Percentiles rank a stretch among this genome's conserved stretches.
Evolutionary conservation across 2,888 invertebrate species (phyloP).

Genomic region (Acanthococcus lagerstroemiae): DNA sequence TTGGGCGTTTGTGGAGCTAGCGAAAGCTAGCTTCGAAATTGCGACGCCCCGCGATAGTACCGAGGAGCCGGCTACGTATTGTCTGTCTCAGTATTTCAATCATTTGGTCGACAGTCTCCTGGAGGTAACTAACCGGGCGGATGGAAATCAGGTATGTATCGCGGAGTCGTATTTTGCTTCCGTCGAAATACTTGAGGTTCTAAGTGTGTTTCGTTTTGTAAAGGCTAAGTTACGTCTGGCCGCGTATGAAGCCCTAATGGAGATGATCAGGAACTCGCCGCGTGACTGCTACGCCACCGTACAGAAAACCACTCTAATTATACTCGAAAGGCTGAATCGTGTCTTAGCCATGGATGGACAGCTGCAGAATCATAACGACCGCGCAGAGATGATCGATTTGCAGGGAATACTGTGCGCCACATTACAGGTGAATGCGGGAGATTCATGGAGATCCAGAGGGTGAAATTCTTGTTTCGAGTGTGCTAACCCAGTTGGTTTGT

Average conservation of each 20-base stretch:
- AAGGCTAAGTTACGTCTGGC: constrained; percentile 87
- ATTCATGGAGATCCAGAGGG: constrained; percentile 25
- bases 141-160: constrained; percentile 56
- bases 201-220: constrained; percentile 1
- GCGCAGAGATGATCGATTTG: constrained; percentile 88
- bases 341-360: constrained; percentile 90
- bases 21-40: constrained; percentile 91
- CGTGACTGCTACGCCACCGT: constrained; percentile 92
- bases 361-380: constrained; percentile 72
- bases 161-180: background rate
- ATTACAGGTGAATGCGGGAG: too few relatives aligned
- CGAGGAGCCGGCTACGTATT: constrained; percentile 81
- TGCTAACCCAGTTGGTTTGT: background rate
- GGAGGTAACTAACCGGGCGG: constrained; percentile 87
- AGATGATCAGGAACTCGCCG: constrained; percentile 97
- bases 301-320: constrained; percentile 91
- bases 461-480: background rate
- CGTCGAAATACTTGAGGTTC: too few relatives aligned
- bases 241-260: constrained; percentile 98
- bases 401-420: constrained; percentile 96
- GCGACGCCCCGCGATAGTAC: constrained; percentile 43
- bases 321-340: constrained; percentile 83
- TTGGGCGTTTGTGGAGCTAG: constrained; percentile 95
- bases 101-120: constrained; percentile 81
- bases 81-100: constrained; percentile 86